Evolutionary conservation across 2,888 invertebrate genomes (phyloP).

Genomic region (Nowickia ferox): DNA sequence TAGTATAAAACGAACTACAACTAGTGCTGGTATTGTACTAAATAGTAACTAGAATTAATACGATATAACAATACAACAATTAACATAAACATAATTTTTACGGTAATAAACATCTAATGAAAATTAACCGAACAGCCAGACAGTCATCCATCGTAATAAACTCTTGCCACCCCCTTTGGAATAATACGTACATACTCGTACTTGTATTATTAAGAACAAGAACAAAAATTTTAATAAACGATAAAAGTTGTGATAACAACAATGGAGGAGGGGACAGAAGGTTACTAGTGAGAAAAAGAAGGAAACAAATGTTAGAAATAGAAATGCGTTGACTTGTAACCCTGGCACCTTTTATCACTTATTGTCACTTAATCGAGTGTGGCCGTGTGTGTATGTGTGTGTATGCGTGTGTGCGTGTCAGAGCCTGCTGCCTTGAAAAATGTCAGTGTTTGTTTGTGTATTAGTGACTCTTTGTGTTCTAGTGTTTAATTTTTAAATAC

Average conservation of each 20-base stretch:
- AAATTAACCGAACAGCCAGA: conserved; percentile 63
- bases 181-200: background rate
- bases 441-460: background rate
- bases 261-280: conserved; percentile 3
- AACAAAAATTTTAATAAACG: conserved; percentile 50
- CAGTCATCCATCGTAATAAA: conserved; percentile 21
- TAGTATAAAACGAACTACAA: conserved; percentile 61
- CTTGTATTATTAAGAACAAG: conserved; percentile 7
- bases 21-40: conserved; percentile 55
- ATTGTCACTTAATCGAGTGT: conserved; percentile 53
- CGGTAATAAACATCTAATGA: conserved; percentile 72
- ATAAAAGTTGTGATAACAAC: conserved; percentile 17
- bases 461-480: conserved; percentile 29
- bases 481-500: conserved; percentile 64
- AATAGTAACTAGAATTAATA: conserved; percentile 43
- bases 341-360: conserved; percentile 75
- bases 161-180: conserved; percentile 8
- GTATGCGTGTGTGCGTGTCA: background rate
- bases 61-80: conserved; percentile 77
- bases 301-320: background rate
- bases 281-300: conserved; percentile 4
- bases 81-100: conserved; percentile 80
- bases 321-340: conserved; percentile 81
- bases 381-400: background rate
- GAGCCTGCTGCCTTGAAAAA: background rate